Conservation (phyloP, 2,797 vertebrate species). For the Rhinogobio ventralis region DNA sequence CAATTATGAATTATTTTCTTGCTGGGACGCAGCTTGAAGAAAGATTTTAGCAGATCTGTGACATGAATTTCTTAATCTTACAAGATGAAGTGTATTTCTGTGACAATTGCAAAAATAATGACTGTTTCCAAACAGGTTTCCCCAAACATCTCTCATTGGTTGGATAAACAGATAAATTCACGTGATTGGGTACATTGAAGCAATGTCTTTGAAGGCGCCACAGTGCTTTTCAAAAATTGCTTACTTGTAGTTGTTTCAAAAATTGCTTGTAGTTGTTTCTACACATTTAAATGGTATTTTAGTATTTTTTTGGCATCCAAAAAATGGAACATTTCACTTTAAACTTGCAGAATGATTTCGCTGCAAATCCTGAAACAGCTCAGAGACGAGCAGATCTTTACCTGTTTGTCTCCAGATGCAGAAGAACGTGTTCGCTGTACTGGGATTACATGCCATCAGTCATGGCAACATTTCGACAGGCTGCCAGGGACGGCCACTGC, state of each 20-base stretch:
- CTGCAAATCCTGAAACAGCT: conserved; percentile 29
- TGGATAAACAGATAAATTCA: background rate
- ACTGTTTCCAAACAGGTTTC: background rate
- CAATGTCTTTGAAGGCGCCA: background rate
- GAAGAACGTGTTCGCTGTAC: conserved; percentile 61
- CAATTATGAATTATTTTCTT: background rate
- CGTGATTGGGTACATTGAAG: background rate
- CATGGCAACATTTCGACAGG: conserved; percentile 54
- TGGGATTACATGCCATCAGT: conserved; percentile 61
- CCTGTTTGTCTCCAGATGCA: conserved; percentile 67
- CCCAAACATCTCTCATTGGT: background rate
- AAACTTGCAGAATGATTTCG: background rate
- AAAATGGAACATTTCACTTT: background rate
- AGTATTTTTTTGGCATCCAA: background rate
- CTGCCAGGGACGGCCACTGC: conserved; percentile 60
- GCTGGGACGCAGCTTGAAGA: background rate
- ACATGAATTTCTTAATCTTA: background rate
- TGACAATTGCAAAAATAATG: background rate
- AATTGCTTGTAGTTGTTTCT: background rate
- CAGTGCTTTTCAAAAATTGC: background rate
- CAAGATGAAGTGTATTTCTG: background rate
- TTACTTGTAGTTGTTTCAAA: no score
- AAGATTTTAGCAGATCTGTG: background rate
- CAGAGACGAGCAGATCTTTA: conserved; percentile 64
- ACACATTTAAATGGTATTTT: background rate